Evolutionary conservation across 1,140 invertebrate species (phyloP).

Genomic region (Lethrus apterus): DNA sequence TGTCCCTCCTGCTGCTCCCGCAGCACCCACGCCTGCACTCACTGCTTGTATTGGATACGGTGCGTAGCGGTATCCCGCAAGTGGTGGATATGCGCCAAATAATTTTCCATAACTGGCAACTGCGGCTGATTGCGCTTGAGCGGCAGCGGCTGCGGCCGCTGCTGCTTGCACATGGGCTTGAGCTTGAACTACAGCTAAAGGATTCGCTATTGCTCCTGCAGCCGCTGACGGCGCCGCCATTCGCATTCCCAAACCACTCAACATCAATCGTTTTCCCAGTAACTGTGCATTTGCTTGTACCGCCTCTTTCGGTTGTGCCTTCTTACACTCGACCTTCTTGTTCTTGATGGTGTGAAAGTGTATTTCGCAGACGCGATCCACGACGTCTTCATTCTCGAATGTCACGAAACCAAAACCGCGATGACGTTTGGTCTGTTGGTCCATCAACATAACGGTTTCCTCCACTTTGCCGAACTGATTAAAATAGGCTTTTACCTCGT

Average conservation of each 20-base stretch:
- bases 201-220: slow-evolving; percentile 50
- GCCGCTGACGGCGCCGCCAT: slow-evolving; percentile 50
- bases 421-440: slow-evolving; percentile 87
- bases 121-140: slow-evolving; percentile 32
- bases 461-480: slow-evolving; percentile 86
- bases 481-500: slow-evolving; percentile 88
- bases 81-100: slow-evolving; percentile 54
- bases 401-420: slow-evolving; percentile 88
- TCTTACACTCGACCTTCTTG: slow-evolving; percentile 90
- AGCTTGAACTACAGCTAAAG: slow-evolving; percentile 51
- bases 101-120: slow-evolving; percentile 61
- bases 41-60: slow-evolving; percentile 60
- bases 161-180: slow-evolving; percentile 53
- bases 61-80: slow-evolving; percentile 65
- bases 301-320: slow-evolving; percentile 86
- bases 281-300: slow-evolving; percentile 65
- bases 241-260: slow-evolving; percentile 59
- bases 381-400: slow-evolving; percentile 85
- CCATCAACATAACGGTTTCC: slow-evolving; percentile 91
- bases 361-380: slow-evolving; percentile 85
- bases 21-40: slow-evolving; percentile 46
- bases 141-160: slow-evolving; percentile 46
- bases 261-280: slow-evolving; percentile 64
- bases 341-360: slow-evolving; percentile 89
- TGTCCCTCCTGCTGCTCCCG: slow-evolving; percentile 43